phyloP scores from a whole-genome alignment of 1,140 invertebrate genomes.

The Phymorhynchus buccinoides region DNA sequence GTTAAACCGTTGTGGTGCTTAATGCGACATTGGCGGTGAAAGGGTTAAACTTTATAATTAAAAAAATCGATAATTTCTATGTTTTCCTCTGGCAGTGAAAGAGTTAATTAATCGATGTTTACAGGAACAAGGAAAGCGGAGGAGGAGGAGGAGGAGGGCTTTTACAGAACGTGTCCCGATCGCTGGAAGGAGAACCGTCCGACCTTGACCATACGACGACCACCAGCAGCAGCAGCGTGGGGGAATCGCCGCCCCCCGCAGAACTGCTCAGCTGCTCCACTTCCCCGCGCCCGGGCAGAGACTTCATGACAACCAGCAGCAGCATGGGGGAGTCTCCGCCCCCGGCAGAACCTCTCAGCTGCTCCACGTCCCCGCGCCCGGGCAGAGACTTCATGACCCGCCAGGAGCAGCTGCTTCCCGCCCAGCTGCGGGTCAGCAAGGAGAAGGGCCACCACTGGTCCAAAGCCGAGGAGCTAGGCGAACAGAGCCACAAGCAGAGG shows the following conservation, averaged over 20 bases:
- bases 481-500: slow-evolving; percentile 55
- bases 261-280: slow-evolving; percentile 53
- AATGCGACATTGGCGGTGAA: too few species aligned
- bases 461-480: slow-evolving; percentile 80
- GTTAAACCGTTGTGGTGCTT: too few species aligned
- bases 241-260: too few species aligned
- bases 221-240: too few species aligned
- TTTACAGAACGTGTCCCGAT: slow-evolving; percentile 67
- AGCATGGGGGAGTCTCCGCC: too few species aligned
- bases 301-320: too few species aligned
- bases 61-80: too few species aligned
- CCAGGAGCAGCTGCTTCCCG: slow-evolving; percentile 74
- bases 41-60: too few species aligned
- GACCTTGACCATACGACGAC: too few species aligned
- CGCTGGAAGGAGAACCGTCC: slow-evolving; percentile 62
- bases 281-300: slow-evolving; percentile 42
- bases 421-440: slow-evolving; percentile 77
- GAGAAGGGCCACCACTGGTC: slow-evolving; percentile 78
- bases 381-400: slow-evolving; percentile 27
- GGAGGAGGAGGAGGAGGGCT: slow-evolving; percentile 46
- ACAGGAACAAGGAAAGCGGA: slow-evolving; percentile 20
- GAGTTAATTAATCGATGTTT: too few species aligned
- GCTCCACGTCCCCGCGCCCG: slow-evolving; percentile 52
- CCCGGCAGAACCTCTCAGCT: too few species aligned
- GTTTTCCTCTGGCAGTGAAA: too few species aligned